Conservation (phyloP, 2,888 invertebrate species). For the Scaptodrosophila latifasciaeformis region DNA sequence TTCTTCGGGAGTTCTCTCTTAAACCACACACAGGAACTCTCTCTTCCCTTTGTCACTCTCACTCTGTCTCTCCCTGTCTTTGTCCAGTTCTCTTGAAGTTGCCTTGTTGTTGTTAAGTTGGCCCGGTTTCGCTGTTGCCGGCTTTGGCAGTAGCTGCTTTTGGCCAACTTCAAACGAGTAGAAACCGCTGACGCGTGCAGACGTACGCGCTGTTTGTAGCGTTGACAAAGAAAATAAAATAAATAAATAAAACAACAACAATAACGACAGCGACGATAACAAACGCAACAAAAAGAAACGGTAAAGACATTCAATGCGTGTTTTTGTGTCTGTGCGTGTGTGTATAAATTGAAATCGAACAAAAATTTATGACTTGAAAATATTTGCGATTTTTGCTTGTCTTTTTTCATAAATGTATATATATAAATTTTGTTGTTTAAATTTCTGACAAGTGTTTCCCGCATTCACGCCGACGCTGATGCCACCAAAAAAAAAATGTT, state of each 20-base stretch:
- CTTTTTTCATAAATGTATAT: no score
- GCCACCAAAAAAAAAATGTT: constrained; percentile 26
- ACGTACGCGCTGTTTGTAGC: constrained; percentile 49
- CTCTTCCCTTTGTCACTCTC: background rate
- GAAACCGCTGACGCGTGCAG: constrained; percentile 62
- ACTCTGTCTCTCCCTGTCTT: no score
- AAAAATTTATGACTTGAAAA: constrained; percentile 1
- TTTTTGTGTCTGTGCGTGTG: no score
- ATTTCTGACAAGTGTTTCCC: constrained; percentile 1
- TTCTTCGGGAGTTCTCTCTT: no score
- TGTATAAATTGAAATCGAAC: background rate
- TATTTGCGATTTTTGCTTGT: no score
- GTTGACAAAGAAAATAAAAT: constrained; percentile 20
- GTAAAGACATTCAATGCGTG: background rate
- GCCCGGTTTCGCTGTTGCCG: constrained; percentile 14
- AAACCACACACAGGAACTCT: no score
- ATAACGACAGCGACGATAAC: background rate
- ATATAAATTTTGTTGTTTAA: no score
- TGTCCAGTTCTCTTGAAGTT: constrained; percentile 3
- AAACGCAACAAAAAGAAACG: constrained; percentile 1
- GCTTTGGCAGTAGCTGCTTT: constrained; percentile 1
- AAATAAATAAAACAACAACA: constrained; percentile 8
- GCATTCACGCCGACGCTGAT: no score
- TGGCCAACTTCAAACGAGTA: constrained; percentile 56
- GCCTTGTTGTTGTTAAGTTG: constrained; percentile 18